A percentile compares a stretch with the other conserved stretches of the same genome.
These are phyloP conservation scores for Psylliodes chrysocephalus DNA, from an alignment of 2,888 invertebrate species.

Conservation along the genomic window DNA sequence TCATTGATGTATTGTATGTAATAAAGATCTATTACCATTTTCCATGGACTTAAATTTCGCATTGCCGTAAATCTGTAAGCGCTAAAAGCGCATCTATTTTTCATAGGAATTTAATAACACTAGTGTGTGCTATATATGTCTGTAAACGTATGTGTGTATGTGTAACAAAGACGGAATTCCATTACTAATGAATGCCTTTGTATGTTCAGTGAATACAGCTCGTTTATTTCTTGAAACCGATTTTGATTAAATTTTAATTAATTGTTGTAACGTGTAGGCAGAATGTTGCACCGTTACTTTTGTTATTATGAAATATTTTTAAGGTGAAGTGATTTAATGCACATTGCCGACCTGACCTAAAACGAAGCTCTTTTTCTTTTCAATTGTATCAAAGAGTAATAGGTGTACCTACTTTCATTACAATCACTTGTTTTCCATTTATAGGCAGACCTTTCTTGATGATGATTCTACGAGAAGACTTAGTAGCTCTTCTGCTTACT, in stretches of 20 bases:
- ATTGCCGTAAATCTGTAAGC: constrained; percentile 4
- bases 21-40: not conserved
- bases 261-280: constrained; percentile 27
- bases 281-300: constrained; percentile 30
- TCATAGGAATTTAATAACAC: constrained; percentile 21
- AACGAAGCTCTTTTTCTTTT: not conserved
- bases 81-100: constrained; percentile 14
- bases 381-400: not conserved
- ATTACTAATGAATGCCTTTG: constrained; percentile 35
- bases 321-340: constrained; percentile 31
- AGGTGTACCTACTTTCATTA: not conserved
- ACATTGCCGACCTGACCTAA: not conserved
- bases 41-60: not conserved
- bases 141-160: constrained; percentile 20
- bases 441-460: no score
- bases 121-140: not conserved
- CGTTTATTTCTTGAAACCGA: constrained; percentile 35
- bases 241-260: constrained; percentile 39
- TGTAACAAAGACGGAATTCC: constrained; percentile 32
- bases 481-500: no score
- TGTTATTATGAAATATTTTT: constrained; percentile 16
- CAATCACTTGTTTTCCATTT: not conserved
- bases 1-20: no score
- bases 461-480: no score
- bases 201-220: constrained; percentile 20